These are phyloP conservation scores for Oceanodroma tethys DNA, from an alignment of 2,113 vertebrate genomes.

Conservation along the genomic window DNA sequence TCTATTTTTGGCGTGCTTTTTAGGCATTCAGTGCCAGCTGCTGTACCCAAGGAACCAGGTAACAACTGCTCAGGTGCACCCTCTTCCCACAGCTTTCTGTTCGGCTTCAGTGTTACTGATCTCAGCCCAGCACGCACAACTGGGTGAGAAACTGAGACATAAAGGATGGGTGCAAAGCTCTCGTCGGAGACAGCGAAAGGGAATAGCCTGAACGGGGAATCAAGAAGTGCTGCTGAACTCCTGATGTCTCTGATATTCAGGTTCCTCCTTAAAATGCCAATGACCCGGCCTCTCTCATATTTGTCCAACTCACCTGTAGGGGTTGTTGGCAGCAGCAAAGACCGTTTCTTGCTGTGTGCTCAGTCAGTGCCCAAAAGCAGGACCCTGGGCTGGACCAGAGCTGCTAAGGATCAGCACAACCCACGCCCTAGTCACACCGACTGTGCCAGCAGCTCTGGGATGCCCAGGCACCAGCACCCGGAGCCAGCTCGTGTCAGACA, in stretches of 20 bases:
- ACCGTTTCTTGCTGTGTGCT: background rate
- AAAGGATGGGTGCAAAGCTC: background rate
- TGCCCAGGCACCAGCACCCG: background rate
- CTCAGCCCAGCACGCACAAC: background rate
- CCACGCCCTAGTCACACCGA: fast-evolving
- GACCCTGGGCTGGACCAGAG: background rate
- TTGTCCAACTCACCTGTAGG: background rate
- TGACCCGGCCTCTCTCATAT: fast-evolving
- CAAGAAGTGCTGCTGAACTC: background rate
- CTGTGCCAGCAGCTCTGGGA: background rate
- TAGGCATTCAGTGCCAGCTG: background rate
- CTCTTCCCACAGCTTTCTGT: background rate
- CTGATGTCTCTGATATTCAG: background rate
- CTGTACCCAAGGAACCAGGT: background rate
- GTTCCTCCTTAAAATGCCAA: background rate
- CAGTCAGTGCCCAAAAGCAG: background rate
- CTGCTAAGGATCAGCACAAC: background rate
- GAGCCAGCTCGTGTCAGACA: fast-evolving
- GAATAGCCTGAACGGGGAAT: background rate
- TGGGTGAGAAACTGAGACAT: background rate
- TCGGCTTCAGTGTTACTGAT: background rate
- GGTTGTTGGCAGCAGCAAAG: background rate
- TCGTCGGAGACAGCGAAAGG: background rate
- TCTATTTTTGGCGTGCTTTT: background rate
- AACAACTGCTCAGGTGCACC: background rate